Percentiles rank a stretch among this genome's conserved stretches.
phyloP scores from a whole-genome alignment of 2,113 vertebrate genomes.

The Myiozetetes cayanensis region DNA sequence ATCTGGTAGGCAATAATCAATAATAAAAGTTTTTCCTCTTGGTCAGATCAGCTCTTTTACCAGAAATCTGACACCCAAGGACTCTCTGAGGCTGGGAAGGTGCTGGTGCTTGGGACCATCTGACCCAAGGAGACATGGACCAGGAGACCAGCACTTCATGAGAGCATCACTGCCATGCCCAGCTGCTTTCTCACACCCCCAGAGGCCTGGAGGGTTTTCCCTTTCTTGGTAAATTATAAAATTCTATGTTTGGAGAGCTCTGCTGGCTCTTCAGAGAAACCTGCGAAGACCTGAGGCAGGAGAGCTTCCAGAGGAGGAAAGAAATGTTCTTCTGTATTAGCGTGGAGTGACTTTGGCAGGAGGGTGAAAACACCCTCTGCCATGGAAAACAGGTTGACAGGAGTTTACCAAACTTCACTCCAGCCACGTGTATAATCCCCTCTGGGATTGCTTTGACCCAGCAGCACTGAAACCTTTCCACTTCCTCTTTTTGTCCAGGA shows the following conservation, averaged over 20 bases:
- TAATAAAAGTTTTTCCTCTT: neutral
- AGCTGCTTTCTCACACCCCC: neutral
- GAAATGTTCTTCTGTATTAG: neutral
- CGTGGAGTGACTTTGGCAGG: neutral
- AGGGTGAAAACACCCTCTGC: neutral
- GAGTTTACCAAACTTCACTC: neutral
- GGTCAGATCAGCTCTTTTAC: neutral
- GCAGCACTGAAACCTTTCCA: neutral
- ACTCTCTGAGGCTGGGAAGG: accelerated
- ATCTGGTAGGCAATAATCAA: neutral
- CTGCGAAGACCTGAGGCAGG: neutral
- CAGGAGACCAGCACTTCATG: neutral
- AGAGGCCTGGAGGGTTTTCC: neutral
- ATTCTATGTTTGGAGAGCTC: neutral
- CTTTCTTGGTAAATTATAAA: neutral
- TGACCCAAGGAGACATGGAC: neutral
- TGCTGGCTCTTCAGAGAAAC: neutral
- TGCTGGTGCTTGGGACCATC: neutral
- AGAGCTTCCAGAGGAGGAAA: neutral
- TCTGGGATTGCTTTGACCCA: neutral
- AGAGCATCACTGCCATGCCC: neutral
- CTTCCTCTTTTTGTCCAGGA: neutral
- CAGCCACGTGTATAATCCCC: neutral
- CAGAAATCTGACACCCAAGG: neutral
- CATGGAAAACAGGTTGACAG: neutral